Conservation (phyloP, 2,797 vertebrate species). For the Phylloscopus collybita region DNA sequence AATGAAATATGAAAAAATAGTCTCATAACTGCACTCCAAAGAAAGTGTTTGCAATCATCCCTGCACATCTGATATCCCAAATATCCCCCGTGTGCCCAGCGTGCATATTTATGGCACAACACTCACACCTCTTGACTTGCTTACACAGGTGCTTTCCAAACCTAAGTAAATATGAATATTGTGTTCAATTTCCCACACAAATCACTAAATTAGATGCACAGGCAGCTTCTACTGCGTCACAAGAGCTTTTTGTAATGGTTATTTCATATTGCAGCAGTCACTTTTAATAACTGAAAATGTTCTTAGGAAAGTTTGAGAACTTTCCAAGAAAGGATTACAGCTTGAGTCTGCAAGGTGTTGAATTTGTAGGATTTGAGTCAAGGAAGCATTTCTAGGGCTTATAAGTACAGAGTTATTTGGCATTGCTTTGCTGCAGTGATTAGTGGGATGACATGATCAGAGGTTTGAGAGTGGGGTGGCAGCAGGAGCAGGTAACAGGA, state of each 20-base stretch:
- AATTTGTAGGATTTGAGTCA: background rate
- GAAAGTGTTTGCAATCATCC: constrained; percentile 13
- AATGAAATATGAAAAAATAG: background rate
- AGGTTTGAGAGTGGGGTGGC: background rate
- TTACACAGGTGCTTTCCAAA: constrained; percentile 43
- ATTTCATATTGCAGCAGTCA: background rate
- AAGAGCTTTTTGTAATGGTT: background rate
- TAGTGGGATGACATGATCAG: background rate
- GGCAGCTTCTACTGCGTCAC: background rate
- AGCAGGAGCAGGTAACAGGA: background rate
- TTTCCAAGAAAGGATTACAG: constrained; percentile 20
- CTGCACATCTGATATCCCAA: constrained; percentile 4
- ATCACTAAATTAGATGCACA: constrained; percentile 21
- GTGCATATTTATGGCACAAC: background rate
- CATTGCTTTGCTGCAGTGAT: background rate
- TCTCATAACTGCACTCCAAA: background rate
- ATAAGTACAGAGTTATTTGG: background rate
- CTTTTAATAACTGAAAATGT: background rate
- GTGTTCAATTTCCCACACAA: constrained; percentile 32
- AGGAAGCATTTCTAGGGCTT: background rate
- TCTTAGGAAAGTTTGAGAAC: background rate
- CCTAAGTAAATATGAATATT: constrained; percentile 38
- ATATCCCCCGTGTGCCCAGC: background rate
- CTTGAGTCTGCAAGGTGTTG: background rate
- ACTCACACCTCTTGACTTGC: background rate